phyloP scores from a whole-genome alignment of 2,113 vertebrate species.

The Cacatua alba region DNA sequence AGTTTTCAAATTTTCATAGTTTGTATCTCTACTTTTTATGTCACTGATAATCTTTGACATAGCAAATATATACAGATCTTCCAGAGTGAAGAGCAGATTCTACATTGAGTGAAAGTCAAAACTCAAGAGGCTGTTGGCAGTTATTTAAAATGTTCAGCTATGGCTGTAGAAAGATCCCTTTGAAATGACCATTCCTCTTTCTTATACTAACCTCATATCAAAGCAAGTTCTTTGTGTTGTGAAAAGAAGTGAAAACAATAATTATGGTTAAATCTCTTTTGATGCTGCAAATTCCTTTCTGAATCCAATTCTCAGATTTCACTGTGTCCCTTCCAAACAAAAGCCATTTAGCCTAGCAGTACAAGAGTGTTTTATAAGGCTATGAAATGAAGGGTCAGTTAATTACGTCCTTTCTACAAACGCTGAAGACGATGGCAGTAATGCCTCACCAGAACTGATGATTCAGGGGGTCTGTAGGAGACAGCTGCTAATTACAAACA shows the following conservation, averaged over 20 bases:
- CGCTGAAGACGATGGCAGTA: background rate
- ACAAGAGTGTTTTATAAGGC: conserved; percentile 31
- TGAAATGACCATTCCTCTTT: background rate
- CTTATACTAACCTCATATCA: background rate
- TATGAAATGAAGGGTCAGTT: background rate
- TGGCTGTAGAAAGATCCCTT: background rate
- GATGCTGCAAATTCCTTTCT: background rate
- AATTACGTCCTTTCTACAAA: background rate
- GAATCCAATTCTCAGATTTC: conserved; percentile 6
- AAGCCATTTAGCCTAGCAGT: background rate
- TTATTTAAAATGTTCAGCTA: background rate
- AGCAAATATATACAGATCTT: background rate
- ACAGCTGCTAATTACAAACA: conserved; percentile 39
- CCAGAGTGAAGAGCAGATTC: background rate
- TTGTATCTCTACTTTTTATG: background rate
- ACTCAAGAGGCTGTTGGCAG: background rate
- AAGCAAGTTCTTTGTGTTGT: background rate
- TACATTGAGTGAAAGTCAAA: background rate
- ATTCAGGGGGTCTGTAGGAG: conserved; percentile 20
- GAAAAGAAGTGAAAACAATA: background rate
- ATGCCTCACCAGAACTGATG: background rate
- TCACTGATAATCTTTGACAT: background rate
- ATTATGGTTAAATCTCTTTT: conserved; percentile 17
- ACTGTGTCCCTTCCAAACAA: background rate
- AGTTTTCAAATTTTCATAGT: background rate